phyloP scores from a whole-genome alignment of 2,888 invertebrate genomes.

The Agrochola macilenta region DNA sequence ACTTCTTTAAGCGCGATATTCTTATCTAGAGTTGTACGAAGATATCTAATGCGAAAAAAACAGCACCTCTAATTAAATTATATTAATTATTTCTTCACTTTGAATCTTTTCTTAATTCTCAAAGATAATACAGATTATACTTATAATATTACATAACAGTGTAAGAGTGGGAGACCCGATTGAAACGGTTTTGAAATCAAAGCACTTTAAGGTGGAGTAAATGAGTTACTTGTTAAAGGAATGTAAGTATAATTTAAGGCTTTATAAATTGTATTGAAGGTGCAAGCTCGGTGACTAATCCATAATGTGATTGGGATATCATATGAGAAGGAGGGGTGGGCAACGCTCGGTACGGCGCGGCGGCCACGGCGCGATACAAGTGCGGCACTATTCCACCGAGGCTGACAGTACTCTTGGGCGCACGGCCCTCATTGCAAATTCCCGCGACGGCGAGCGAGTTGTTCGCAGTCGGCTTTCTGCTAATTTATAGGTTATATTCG shows the following conservation, averaged over 20 bases:
- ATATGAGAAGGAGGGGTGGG: conserved; percentile 20
- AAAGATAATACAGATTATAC: conserved; percentile 18
- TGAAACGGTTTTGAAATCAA: conserved; percentile 32
- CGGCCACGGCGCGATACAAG: conserved; percentile 10
- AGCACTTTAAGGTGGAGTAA: conserved; percentile 28
- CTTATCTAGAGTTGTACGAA: conserved; percentile 69
- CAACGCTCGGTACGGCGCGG: background rate
- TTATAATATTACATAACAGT: conserved; percentile 28
- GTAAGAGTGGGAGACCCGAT: background rate
- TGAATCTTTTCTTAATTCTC: conserved; percentile 7
- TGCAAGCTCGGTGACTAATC: conserved; percentile 75
- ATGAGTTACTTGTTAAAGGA: conserved; percentile 31
- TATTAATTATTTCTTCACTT: conserved; percentile 22
- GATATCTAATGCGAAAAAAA: conserved; percentile 61
- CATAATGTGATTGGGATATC: conserved; percentile 61
- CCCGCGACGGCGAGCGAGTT: conserved; percentile 77
- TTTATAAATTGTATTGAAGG: conserved; percentile 24
- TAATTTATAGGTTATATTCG: conserved; percentile 90
- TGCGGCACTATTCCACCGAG: conserved; percentile 71
- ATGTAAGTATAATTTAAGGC: conserved; percentile 13
- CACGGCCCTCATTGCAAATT: conserved; percentile 82
- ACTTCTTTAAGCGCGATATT: conserved; percentile 73
- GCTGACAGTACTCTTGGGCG: conserved; percentile 59
- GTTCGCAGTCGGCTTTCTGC: conserved; percentile 81
- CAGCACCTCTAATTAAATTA: conserved; percentile 35